phyloP scores from a whole-genome alignment of 2,888 invertebrate species.

The Harpalus rubripes region DNA sequence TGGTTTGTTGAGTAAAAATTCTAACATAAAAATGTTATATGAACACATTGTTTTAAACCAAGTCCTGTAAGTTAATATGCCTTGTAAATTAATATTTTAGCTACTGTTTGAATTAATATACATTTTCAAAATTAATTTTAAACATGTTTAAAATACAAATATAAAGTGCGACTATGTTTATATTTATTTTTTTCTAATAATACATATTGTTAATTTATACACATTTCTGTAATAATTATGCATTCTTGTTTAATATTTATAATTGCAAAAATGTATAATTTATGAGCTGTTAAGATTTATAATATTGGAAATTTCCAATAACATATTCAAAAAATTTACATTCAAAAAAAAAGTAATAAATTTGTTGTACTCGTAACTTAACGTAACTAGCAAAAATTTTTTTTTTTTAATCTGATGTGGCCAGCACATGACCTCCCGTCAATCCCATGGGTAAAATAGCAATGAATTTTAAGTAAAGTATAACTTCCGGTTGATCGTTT shows the following conservation, averaged over 20 bases:
- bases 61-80: not conserved
- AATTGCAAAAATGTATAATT: slow-evolving; percentile 4
- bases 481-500: too few relatives aligned
- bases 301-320: not conserved
- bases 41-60: slow-evolving; percentile 36
- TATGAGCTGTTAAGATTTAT: not conserved
- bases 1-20: slow-evolving; percentile 28
- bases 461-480: too few relatives aligned
- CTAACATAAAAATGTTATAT: slow-evolving; percentile 11
- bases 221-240: not conserved
- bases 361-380: too few relatives aligned
- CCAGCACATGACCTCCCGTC: too few relatives aligned
- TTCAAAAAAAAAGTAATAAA: too few relatives aligned
- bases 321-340: not conserved
- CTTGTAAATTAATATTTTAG: slow-evolving; percentile 33
- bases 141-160: too few relatives aligned
- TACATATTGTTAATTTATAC: not conserved
- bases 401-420: too few relatives aligned
- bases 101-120: slow-evolving; percentile 31
- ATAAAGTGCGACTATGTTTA: too few relatives aligned
- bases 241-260: not conserved
- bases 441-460: too few relatives aligned
- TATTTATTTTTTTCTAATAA: too few relatives aligned
- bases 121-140: not conserved
- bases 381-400: too few relatives aligned